Evolutionary conservation across 1,140 invertebrate species (phyloP), one percentile per base, ranked within the genome.

Genomic region (Microplitis mediator): DNA sequence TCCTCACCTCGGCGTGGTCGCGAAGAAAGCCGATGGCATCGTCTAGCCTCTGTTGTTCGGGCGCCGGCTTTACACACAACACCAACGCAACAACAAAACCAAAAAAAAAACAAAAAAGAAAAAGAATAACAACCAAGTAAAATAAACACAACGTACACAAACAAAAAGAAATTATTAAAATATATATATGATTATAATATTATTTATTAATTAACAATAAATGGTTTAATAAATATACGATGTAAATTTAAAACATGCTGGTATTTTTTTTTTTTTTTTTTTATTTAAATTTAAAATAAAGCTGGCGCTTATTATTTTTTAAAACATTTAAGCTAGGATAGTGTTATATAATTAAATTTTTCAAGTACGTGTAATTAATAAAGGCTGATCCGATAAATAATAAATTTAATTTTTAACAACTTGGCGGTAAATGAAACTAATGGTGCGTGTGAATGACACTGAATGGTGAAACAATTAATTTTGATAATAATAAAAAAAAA

Each of bases 1-100:
- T 91, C 84, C 89, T 91, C 80, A 91, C 89, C 89, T 95, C 93
- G 83, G 91, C 91, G 84, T 95, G 94, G 85, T 95, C 93, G 81
- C 94, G 89, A 81, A 97, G 91, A 85, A 95, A 94, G 82, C 94
- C 94, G 89, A 96, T 95, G 77, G 95, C 94, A 90, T 95, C 94
- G 88, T 96, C 94, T 84, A 95, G 90, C 85, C 93, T 91, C 85
- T 95, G 91, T 86, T 93, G 92, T 88, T 94, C 93, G 79, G 93
- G 91, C 85, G 91, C 90, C 87, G 90, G 89, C 90, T 92, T 88
- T 84, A 89, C 85, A 88, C 85, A 86, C 80, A 87, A 89, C 86
- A 88, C 85, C 86, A 89, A 87, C 84, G 82, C 85, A 86, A 87
- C 85, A 87, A 87, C 83, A 87, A 88, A 89, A 86, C 81, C 83